Conservation (phyloP, 2,797 vertebrate genomes). For the Chelon auratus region DNA sequence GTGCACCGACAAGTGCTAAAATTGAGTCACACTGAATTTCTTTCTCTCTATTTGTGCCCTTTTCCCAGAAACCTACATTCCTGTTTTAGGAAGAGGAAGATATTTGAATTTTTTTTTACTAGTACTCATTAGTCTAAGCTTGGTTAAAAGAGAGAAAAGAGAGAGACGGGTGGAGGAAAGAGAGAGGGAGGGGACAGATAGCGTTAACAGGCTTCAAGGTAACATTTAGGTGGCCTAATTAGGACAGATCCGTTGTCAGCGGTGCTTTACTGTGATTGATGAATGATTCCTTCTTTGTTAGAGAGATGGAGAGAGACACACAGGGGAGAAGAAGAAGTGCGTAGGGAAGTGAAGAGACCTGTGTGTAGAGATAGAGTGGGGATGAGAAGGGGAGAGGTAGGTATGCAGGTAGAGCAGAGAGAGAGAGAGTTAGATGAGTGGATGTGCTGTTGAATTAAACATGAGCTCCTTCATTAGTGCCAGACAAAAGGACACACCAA, state of each 20-base stretch:
- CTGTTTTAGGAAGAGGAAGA: constrained; percentile 11
- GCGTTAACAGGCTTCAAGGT: constrained; percentile 80
- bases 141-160: constrained; percentile 31
- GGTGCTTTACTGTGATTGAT: constrained; percentile 88
- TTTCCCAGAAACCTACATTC: constrained; percentile 4
- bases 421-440: constrained; percentile 66
- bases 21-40: not conserved
- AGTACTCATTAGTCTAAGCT: constrained; percentile 71
- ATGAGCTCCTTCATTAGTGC: constrained; percentile 85
- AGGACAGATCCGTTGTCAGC: constrained; percentile 84
- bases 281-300: constrained; percentile 86
- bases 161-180: constrained; percentile 27
- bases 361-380: constrained; percentile 58
- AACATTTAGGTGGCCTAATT: constrained; percentile 85
- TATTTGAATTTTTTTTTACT: constrained; percentile 45
- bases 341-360: constrained; percentile 64
- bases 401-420: constrained; percentile 40
- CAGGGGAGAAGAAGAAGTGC: constrained; percentile 61
- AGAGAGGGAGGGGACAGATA: constrained; percentile 52
- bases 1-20: not conserved
- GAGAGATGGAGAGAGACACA: constrained; percentile 66
- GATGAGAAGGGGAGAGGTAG: constrained; percentile 53
- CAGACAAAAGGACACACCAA: constrained; percentile 84
- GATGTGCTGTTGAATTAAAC: constrained; percentile 88
- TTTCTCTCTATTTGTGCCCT: not conserved